Conservation (phyloP, 2,113 vertebrate genomes). For the Neomonachus schauinslandi region DNA sequence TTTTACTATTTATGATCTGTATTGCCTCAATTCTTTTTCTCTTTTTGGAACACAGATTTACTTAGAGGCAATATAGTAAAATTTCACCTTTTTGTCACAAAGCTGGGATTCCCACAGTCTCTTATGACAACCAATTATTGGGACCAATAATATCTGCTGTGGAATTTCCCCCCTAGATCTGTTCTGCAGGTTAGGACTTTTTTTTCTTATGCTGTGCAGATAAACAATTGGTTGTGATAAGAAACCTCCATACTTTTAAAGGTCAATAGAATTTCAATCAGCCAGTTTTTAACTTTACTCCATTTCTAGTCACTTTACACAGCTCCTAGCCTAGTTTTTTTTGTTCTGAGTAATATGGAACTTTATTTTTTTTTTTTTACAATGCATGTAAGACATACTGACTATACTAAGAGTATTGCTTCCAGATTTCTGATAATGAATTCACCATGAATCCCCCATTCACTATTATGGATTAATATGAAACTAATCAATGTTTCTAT, state of each 20-base stretch:
- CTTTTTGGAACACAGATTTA: background rate
- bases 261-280: background rate
- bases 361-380: background rate
- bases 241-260: background rate
- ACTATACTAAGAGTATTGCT: background rate
- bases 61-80: background rate
- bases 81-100: background rate
- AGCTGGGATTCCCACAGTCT: background rate
- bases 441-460: background rate
- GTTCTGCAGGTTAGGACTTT: background rate
- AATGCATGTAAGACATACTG: background rate
- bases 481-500: background rate
- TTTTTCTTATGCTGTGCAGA: background rate
- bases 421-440: background rate
- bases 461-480: background rate
- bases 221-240: background rate
- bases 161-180: background rate
- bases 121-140: background rate
- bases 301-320: constrained; percentile 2
- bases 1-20: background rate
- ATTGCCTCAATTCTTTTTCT: background rate
- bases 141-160: background rate
- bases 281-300: background rate
- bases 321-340: background rate
- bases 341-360: background rate